These are phyloP conservation scores for Petrocephalus microphthalmus DNA, from an alignment of 2,113 vertebrate species.

Conservation along the genomic window DNA sequence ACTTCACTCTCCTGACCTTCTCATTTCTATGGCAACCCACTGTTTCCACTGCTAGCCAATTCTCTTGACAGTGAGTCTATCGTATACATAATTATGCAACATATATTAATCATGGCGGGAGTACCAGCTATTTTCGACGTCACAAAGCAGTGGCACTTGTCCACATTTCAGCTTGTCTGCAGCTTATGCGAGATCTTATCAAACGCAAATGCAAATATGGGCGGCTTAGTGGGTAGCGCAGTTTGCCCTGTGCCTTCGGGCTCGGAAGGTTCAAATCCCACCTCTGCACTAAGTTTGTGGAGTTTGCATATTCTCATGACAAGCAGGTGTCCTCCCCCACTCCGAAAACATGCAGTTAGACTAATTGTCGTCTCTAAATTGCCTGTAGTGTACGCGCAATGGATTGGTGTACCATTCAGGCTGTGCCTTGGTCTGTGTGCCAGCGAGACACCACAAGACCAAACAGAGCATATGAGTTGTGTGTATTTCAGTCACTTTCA, in stretches of 20 bases:
- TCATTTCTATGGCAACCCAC: constrained; percentile 54
- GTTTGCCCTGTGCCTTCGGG: not conserved
- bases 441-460: not conserved
- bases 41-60: constrained; percentile 38
- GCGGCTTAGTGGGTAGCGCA: not conserved
- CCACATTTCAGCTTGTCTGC: not conserved
- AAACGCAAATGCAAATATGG: not conserved
- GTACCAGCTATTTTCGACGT: not conserved
- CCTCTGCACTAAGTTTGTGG: not conserved
- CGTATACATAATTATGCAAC: not conserved
- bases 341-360: not conserved
- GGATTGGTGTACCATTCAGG: not conserved
- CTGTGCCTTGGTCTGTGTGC: not conserved
- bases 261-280: not conserved
- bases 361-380: not conserved
- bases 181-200: not conserved
- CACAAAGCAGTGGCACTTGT: not conserved
- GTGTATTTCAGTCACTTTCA: not conserved
- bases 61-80: constrained; percentile 28
- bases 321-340: not conserved
- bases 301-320: not conserved
- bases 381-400: not conserved
- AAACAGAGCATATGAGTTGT: not conserved
- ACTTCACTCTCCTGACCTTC: constrained; percentile 39
- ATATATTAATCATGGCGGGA: not conserved